phyloP scores from a whole-genome alignment of 2,113 vertebrate genomes.

The Theristicus caerulescens region DNA sequence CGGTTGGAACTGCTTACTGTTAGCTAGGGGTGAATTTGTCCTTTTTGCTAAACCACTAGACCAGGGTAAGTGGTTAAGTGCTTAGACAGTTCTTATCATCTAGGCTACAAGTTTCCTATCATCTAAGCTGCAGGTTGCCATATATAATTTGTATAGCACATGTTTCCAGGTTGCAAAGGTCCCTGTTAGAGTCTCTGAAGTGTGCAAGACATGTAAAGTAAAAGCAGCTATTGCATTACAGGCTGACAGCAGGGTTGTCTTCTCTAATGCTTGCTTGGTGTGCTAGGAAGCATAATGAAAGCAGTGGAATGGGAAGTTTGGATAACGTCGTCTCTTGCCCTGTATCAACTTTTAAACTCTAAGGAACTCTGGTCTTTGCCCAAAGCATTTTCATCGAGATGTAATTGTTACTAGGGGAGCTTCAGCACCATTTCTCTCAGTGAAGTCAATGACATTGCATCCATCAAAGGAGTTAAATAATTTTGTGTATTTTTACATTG shows the following conservation, averaged over 20 bases:
- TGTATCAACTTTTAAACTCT: background rate
- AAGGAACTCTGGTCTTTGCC: background rate
- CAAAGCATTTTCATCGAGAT: background rate
- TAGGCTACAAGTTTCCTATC: background rate
- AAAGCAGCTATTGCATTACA: background rate
- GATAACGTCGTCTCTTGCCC: background rate
- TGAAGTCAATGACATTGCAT: background rate
- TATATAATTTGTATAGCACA: background rate
- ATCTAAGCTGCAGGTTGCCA: background rate
- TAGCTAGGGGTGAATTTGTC: background rate
- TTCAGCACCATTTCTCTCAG: background rate
- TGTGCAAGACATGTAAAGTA: background rate
- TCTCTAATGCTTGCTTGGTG: background rate
- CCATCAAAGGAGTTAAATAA: background rate
- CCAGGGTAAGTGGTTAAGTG: background rate
- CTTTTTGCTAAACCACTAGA: background rate
- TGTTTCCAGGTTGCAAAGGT: background rate
- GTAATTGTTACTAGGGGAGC: background rate
- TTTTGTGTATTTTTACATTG: background rate
- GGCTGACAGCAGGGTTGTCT: background rate
- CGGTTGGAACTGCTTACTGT: background rate
- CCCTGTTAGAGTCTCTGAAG: background rate
- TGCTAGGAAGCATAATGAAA: background rate
- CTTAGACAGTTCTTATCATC: background rate
- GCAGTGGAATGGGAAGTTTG: background rate